These are phyloP conservation scores for Cotesia glomerata DNA, from an alignment of 1,140 invertebrate genomes.

Conservation along the genomic window DNA sequence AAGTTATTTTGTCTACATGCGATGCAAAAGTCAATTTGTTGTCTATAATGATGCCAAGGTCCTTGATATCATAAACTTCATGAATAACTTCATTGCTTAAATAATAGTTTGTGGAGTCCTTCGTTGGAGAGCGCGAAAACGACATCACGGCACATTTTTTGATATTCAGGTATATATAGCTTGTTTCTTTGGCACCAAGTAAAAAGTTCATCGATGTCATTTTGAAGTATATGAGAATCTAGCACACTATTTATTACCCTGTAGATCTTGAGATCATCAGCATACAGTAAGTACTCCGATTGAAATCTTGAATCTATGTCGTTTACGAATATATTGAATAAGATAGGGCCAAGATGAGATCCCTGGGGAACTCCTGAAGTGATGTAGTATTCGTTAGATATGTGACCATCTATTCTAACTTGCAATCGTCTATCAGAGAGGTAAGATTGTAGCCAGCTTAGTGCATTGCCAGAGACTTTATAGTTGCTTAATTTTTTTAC, in stretches of 20 bases:
- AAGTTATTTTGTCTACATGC: background rate
- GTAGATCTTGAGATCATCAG: background rate
- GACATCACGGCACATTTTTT: background rate
- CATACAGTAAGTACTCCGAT: background rate
- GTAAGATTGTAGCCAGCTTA: conserved; percentile 33
- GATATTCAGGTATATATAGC: background rate
- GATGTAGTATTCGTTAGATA: no score
- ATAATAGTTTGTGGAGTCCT: background rate
- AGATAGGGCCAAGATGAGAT: no score
- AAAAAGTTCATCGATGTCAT: background rate
- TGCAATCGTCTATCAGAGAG: conserved; percentile 19
- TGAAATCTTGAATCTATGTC: background rate
- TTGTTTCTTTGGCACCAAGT: background rate
- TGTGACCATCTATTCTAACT: conserved; percentile 13
- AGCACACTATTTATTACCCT: background rate
- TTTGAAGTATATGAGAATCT: background rate
- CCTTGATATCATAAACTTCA: background rate
- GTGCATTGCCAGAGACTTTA: conserved; percentile 7
- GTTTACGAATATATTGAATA: background rate
- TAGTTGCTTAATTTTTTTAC: conserved; percentile 22
- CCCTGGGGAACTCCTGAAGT: no score
- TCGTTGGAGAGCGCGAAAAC: background rate
- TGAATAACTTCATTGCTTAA: background rate
- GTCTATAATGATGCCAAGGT: background rate
- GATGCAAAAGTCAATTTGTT: background rate